Base-by-base conservation (phyloP, 2,797 vertebrate species). In the Pseudomugil tenellus region DNA sequence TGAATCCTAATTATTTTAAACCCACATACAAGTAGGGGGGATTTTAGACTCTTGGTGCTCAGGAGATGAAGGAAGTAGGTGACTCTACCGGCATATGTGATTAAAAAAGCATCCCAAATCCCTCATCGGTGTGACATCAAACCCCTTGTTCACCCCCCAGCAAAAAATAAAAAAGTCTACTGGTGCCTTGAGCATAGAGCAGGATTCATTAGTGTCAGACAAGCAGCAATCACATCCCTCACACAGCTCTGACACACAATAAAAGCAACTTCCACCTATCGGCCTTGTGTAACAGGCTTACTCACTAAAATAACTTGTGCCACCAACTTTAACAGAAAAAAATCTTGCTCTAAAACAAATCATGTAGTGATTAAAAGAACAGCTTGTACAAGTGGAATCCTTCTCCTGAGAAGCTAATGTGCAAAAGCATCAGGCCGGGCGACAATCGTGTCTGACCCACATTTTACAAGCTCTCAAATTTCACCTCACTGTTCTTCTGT, bases 361-460 rank as follows among this genome's bases (percentile, higher is more conserved):
- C 59, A 32, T n/a, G 9, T 37, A 13, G 60, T 21, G 28, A n/a
- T 31, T 63, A 60, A 39, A 73, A 58, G 12, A 25, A 37, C 43
- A 17, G 57, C 54, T 65, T 55, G 26, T 62, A 59, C 41, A 52
- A 58, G 74, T 81, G 63, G 46, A 43, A 79, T 73, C 70, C 14
- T 65, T 72, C 49, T 37, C 28, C 62, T 34, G 41, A 77, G 77
- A 54, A 34, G 71, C 67, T 76, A 55, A 79, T 79, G 83, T 77
- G 86, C 71, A 76, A 70, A 84, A 84, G 86, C 81, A 77, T 65
- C 39, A 67, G 77, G 81, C 87, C 79, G 77, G 62, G 76, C 76
- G 49, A 92, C 80, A 78, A 84, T 91, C 87, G 87, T 64, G 62
- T 91, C 84, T 93, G 92, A 91, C 92, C 93, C 89, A 93, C 86